Evolutionary conservation across 2,888 invertebrate genomes (phyloP).

Genomic region (Epiblema foenella): DNA sequence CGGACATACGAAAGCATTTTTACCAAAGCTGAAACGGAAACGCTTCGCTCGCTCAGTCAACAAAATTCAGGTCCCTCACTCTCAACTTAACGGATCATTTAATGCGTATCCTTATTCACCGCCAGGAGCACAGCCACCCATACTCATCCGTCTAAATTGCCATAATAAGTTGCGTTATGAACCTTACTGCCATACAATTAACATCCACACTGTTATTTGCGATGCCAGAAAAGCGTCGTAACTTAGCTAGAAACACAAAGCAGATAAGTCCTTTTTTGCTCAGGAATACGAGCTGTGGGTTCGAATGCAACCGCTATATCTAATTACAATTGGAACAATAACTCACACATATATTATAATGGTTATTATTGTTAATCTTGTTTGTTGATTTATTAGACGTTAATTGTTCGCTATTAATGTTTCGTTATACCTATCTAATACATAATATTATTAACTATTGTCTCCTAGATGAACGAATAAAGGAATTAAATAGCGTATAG

Average conservation of each 20-base stretch:
- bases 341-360: slow-evolving; percentile 13
- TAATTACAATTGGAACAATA: slow-evolving; percentile 7
- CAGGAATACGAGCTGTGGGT: neutral
- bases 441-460: neutral
- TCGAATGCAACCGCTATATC: slow-evolving; percentile 1
- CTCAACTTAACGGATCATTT: no score
- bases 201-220: neutral
- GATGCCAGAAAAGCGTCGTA: neutral
- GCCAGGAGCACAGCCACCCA: no score
- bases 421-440: slow-evolving; percentile 51
- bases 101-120: no score
- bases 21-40: no score
- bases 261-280: neutral
- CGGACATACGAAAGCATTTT: no score
- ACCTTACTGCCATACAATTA: neutral
- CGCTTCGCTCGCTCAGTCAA: no score
- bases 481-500: no score
- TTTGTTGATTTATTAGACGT: slow-evolving; percentile 59
- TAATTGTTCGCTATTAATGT: slow-evolving; percentile 55
- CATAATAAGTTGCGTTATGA: neutral
- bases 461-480: neutral
- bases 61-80: no score
- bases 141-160: no score
- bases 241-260: neutral
- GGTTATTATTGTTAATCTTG: slow-evolving; percentile 52